Percentiles rank a stretch among this genome's conserved stretches.
phyloP scores from a whole-genome alignment of 1,140 invertebrate genomes.

The Drosophila arawakana region DNA sequence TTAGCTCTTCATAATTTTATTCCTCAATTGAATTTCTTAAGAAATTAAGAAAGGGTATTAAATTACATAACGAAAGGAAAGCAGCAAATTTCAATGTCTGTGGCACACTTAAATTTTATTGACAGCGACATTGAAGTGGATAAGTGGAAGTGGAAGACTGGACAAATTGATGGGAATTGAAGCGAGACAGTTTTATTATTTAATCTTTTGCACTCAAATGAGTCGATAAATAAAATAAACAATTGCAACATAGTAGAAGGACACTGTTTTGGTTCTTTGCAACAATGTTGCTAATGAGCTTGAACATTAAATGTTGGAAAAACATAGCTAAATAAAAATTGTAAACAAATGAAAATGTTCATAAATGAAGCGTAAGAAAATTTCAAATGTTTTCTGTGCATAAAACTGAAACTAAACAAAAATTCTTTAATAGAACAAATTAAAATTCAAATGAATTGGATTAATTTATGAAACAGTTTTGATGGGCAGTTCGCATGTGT shows the following conservation, averaged over 20 bases:
- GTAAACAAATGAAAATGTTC: constrained; percentile 30
- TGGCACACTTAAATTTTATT: constrained; percentile 56
- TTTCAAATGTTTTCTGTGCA: constrained; percentile 21
- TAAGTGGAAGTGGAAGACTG: constrained; percentile 19
- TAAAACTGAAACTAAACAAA: constrained; percentile 33
- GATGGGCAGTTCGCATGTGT: constrained; percentile 4
- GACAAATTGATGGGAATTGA: background rate
- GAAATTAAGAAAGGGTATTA: background rate
- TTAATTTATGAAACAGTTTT: constrained; percentile 51
- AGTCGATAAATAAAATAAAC: constrained; percentile 13
- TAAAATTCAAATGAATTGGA: constrained; percentile 43
- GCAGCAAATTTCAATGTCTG: constrained; percentile 38
- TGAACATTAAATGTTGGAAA: constrained; percentile 1
- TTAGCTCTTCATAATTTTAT: no score
- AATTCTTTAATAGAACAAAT: constrained; percentile 40
- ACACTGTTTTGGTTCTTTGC: background rate
- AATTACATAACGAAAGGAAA: constrained; percentile 7
- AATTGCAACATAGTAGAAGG: constrained; percentile 12
- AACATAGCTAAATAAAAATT: constrained; percentile 36
- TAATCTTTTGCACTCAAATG: constrained; percentile 54
- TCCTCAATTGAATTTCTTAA: background rate
- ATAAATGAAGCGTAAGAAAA: constrained; percentile 27
- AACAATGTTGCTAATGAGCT: constrained; percentile 44
- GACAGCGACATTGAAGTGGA: constrained; percentile 60
- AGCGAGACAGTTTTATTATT: constrained; percentile 32